Percentiles rank a stretch among this genome's conserved stretches.
Conservation (phyloP, 2,797 vertebrate genomes). For the Trachops cirrhosus region DNA sequence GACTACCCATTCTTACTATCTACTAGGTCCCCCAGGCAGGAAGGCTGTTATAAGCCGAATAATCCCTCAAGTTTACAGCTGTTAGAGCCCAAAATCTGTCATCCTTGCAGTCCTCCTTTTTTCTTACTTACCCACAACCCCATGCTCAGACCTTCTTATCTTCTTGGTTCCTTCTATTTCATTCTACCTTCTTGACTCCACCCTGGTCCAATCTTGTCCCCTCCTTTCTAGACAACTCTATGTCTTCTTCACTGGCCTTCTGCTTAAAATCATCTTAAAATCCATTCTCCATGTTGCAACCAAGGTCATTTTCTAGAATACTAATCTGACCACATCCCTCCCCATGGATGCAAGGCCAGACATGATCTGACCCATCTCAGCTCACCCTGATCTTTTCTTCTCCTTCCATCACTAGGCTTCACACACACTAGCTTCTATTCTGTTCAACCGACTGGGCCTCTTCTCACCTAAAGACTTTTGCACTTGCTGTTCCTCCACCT, state of each 20-base stretch:
- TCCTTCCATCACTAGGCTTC: not conserved
- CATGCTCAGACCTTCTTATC: not conserved
- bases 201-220: not conserved
- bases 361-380: not conserved
- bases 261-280: not conserved
- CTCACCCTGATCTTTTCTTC: not conserved
- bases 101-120: not conserved
- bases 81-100: not conserved
- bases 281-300: not conserved
- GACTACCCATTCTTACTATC: not conserved
- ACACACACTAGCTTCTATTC: not conserved
- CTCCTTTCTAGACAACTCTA: not conserved
- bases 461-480: not conserved
- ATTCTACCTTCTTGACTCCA: not conserved
- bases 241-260: not conserved
- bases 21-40: not conserved
- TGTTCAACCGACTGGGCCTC: not conserved
- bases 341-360: not conserved
- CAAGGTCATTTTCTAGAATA: not conserved
- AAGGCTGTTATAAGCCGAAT: not conserved
- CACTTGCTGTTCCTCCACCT: not conserved
- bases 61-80: not conserved
- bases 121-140: not conserved
- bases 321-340: not conserved
- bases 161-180: not conserved